These are phyloP conservation scores for Alouatta palliata DNA, from an alignment of 2,113 vertebrate genomes.

Conservation along the genomic window DNA sequence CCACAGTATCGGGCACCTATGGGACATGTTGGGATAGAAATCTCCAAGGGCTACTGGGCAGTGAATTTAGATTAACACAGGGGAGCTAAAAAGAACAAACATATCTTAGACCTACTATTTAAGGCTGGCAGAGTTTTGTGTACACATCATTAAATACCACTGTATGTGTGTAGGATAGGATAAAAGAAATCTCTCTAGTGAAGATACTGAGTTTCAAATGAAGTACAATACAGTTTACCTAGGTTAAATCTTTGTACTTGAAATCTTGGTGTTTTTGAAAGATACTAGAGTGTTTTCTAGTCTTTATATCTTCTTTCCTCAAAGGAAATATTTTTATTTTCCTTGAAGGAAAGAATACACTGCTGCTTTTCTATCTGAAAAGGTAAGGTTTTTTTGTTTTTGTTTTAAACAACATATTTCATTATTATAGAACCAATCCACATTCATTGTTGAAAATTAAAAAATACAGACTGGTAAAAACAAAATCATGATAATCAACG, in stretches of 20 bases:
- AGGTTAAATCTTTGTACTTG: not conserved
- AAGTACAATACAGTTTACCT: not conserved
- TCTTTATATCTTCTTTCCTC: not conserved
- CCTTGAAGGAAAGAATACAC: not conserved
- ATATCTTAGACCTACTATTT: not conserved
- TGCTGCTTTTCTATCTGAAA: constrained; percentile 23
- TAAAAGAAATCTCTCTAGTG: not conserved
- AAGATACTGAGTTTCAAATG: not conserved
- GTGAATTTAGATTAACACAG: not conserved
- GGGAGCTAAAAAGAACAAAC: not conserved
- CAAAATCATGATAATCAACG: not conserved
- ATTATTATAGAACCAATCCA: constrained; percentile 17
- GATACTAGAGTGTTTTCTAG: not conserved
- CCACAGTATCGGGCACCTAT: not conserved
- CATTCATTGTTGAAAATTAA: not conserved
- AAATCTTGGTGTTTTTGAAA: not conserved
- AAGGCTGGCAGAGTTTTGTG: not conserved
- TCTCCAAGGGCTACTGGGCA: not conserved
- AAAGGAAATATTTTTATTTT: constrained; percentile 26
- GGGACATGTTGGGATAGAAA: not conserved
- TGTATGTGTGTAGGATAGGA: not conserved
- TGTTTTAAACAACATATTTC: not conserved
- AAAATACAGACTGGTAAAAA: constrained; percentile 14
- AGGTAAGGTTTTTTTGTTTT: not conserved
- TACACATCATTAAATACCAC: not conserved